These are phyloP conservation scores for Micrasema minimum DNA, from an alignment of 1,140 invertebrate species.

Conservation along the genomic window DNA sequence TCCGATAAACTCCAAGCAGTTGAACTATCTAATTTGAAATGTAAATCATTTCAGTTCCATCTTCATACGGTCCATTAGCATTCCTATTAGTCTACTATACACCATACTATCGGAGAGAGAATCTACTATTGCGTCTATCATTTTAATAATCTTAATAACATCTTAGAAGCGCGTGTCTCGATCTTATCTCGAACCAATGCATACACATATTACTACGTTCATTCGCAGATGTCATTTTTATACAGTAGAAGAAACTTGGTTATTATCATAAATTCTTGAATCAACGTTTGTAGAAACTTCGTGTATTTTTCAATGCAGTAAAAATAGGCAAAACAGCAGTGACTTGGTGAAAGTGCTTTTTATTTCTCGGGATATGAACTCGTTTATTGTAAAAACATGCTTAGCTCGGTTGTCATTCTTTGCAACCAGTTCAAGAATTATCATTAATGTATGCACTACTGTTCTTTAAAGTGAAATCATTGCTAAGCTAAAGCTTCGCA, in stretches of 20 bases:
- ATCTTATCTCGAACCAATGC: background rate
- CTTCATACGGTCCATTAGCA: background rate
- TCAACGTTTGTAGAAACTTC: conserved; percentile 14
- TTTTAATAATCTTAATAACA: background rate
- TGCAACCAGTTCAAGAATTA: background rate
- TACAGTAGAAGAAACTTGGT: background rate
- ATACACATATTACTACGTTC: background rate
- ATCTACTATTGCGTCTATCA: background rate
- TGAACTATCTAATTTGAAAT: too few species aligned
- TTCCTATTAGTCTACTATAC: background rate
- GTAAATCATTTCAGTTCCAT: too few species aligned
- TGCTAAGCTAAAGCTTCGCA: too few species aligned
- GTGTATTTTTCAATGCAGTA: background rate
- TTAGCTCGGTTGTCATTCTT: background rate
- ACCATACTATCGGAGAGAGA: background rate
- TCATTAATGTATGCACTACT: background rate
- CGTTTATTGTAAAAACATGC: conserved; percentile 1
- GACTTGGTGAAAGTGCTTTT: conserved; percentile 8
- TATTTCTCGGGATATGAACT: background rate
- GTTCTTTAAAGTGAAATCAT: background rate
- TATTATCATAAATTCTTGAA: conserved; percentile 32
- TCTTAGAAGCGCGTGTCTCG: background rate
- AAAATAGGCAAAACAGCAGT: background rate
- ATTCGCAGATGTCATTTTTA: too few species aligned
- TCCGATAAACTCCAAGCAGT: too few species aligned